Evolutionary conservation across 1,140 invertebrate species (phyloP).

Genomic region (Belonocnema kinseyi): DNA sequence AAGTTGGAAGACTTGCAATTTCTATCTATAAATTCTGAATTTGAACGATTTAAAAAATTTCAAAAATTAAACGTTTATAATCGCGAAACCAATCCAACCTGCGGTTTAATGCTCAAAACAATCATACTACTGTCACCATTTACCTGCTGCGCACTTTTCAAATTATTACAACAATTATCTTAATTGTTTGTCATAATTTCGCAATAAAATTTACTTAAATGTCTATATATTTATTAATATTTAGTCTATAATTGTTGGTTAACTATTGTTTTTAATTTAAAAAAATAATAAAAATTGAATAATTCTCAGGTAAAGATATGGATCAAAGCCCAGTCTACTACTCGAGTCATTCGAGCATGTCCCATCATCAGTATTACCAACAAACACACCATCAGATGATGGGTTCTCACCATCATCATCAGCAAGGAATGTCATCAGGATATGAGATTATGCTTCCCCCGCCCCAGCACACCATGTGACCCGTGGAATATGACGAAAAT

Average conservation of each 20-base stretch:
- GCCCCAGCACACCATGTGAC: slow-evolving; percentile 72
- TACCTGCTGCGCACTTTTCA: too few species aligned
- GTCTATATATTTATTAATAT: too few species aligned
- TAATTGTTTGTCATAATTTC: too few species aligned
- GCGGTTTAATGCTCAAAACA: too few species aligned
- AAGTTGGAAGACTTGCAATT: too few species aligned
- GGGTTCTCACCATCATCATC: slow-evolving; percentile 65
- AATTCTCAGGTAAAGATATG: slow-evolving; percentile 66
- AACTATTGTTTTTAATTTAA: background rate
- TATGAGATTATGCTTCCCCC: slow-evolving; percentile 72
- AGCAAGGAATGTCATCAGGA: slow-evolving; percentile 66
- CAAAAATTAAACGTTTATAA: too few species aligned
- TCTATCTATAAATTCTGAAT: too few species aligned
- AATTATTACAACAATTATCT: too few species aligned
- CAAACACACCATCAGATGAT: slow-evolving; percentile 72
- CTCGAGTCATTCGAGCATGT: slow-evolving; percentile 68
- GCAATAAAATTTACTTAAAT: too few species aligned
- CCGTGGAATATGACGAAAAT: slow-evolving; percentile 57
- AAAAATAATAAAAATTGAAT: slow-evolving; percentile 1
- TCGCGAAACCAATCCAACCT: too few species aligned
- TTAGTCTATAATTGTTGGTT: background rate
- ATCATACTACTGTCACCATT: too few species aligned
- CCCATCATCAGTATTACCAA: slow-evolving; percentile 72
- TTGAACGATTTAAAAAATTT: too few species aligned
- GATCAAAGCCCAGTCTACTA: slow-evolving; percentile 71